Conservation (phyloP, 2,797 vertebrate species). For the Sebastes taczanowskii region DNA sequence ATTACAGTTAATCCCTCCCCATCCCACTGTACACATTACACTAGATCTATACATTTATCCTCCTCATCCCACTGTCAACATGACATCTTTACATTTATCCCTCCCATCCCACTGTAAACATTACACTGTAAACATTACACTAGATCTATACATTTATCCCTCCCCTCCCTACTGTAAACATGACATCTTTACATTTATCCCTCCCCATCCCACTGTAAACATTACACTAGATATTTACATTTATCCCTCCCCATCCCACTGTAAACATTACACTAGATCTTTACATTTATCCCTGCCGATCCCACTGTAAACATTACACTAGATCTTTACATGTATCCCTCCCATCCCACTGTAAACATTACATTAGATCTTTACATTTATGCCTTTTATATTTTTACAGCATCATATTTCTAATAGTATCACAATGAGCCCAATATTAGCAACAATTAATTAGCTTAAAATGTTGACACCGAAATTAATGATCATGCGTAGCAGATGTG, state of each 20-base stretch:
- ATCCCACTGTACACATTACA: neutral
- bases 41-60: too few species aligned
- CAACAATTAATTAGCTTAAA: neutral
- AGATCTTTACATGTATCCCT: too few species aligned
- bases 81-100: too few species aligned
- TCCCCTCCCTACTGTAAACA: too few species aligned
- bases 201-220: neutral
- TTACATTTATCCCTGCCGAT: neutral
- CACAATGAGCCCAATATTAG: neutral
- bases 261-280: neutral
- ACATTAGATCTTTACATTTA: neutral
- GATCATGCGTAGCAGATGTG: neutral
- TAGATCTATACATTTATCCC: too few species aligned
- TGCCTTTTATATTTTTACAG: neutral
- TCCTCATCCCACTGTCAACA: too few species aligned
- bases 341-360: neutral
- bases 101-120: too few species aligned
- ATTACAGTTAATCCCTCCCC: neutral
- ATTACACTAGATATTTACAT: neutral
- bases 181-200: too few species aligned
- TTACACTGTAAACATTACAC: too few species aligned
- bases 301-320: neutral
- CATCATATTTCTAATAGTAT: accelerated
- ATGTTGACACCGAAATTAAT: neutral
- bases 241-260: neutral